Evolutionary conservation across 2,797 vertebrate genomes (phyloP), one percentile per base, ranked within the genome.

Genomic region (Naso thynnoides): DNA sequence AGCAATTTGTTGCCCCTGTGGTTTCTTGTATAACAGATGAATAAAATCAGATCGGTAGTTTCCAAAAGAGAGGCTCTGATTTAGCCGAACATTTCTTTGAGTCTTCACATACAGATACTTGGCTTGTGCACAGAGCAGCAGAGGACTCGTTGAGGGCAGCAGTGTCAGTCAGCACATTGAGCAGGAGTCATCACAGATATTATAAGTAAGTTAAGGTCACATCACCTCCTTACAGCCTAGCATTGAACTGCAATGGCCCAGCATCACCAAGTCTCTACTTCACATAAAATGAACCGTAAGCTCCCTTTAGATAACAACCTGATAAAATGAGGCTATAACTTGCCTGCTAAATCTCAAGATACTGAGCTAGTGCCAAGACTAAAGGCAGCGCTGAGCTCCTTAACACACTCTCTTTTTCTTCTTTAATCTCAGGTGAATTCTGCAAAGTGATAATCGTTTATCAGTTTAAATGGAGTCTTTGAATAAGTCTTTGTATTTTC

Each of bases 241-340:
- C 53, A 19, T 69, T 74, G 68, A 57, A 70, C 50, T 29, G 24
- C 13, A 5, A 47, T 59, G 33, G 44, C 55, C 33, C 19, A 29
- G 7, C 78, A 63, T 26, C 33, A 48, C 23, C 39, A 5, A 15
- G 45, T 47, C 77, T 69, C 13, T 66, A 44, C 48, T 78, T 47
- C 57, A 69, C 70, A 73, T 82, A 59, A 79, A 64, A 52, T 31
- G 36, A 47, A 8, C 15, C 0, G 6, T 67, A 57, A 80, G 72
- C 16, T 29, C 24, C 6, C 23, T 16, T 55, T 56, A 8, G 70
- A 81, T 79, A 80, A 76, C 68, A 76, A 44, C 65, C 57, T 68
- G 57, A 68, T 75, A 47, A 67, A 76, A 60, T 6, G 23, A 76
- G 60, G 69, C 70, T 29, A 65, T 73, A 76, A 73, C 61, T 86